Evolutionary conservation across 1,140 invertebrate species (phyloP), one percentile per base, ranked within the genome.

Genomic region (Episyrphus balteatus): DNA sequence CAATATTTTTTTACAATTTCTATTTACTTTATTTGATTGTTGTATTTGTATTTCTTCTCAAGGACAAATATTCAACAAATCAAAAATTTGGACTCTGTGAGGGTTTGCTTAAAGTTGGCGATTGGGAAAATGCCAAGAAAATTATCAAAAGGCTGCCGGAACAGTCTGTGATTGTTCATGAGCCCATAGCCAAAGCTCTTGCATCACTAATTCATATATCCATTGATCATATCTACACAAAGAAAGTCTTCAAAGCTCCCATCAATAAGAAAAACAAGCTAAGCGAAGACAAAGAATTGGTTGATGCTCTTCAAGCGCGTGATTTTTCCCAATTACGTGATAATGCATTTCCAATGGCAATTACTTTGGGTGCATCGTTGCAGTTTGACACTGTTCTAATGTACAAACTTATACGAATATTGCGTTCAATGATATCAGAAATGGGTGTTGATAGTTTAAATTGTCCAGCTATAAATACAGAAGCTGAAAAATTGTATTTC

Each of bases 61-160:
- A 51, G 55, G 61, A 63, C 13, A 82, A 86, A 59, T 84, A 84
- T 61, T 71, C 75, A 61, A 75, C 70, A 47, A 98, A 99, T 73
- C 94, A 98, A 70, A 98, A 98, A 68, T 80, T 98, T 56, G 86
- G 89, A 34, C 71, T 99, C 6, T 86, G 88, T 62, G 87, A 94
- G 66, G 91, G 91, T 2, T 66, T 98, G 5, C 64, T 98, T 5
- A 78, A 82, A 55, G 79, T 97, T 51, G 93, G 89, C 15, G 88
- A 90, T 55, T 98, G 93, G 93, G 76, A 82, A 11, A 84, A 86
- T 59, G 91, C 88, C 9, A 73, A 82, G 46, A 74, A 76, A 42
- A 73, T 98, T 33, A 82, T 92, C 17, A 81, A 81, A 47, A 76
- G 81, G 45, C 74, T 97, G 47, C 94, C 94, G 2, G 83, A 89